Conservation (phyloP, 2,113 vertebrate genomes). For the Clarias magur region DNA sequence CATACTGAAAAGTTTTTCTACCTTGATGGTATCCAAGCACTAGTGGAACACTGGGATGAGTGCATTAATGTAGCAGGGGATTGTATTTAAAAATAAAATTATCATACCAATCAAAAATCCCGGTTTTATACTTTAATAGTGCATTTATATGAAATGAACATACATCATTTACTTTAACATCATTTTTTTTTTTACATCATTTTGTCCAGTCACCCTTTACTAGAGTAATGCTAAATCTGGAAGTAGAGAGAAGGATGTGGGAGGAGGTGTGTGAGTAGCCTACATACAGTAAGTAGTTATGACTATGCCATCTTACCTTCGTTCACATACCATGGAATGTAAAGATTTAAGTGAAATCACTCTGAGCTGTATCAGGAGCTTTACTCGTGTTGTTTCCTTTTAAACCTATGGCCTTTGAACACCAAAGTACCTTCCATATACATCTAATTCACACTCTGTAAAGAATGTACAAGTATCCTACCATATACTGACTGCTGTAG, state of each 20-base stretch:
- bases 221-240: background rate
- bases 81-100: too few species aligned
- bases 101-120: too few species aligned
- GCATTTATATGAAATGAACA: background rate
- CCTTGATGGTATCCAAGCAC: too few species aligned
- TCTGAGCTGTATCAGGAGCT: conserved; percentile 51
- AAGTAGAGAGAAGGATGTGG: background rate
- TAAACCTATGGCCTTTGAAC: conserved; percentile 55
- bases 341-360: conserved; percentile 52
- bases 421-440: conserved; percentile 52
- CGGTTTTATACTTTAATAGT: background rate
- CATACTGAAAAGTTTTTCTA: too few species aligned
- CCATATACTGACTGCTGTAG: conserved; percentile 26
- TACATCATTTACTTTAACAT: background rate
- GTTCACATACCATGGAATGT: conserved; percentile 57
- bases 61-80: too few species aligned
- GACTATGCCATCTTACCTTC: conserved; percentile 10
- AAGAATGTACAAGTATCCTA: conserved; percentile 20
- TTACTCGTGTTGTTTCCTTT: conserved; percentile 58
- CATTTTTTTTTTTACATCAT: too few species aligned
- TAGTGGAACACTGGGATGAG: too few species aligned
- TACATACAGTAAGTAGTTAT: conserved; percentile 7
- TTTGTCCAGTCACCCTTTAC: background rate
- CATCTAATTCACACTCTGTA: conserved; percentile 56
- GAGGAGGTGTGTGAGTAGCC: background rate